These are phyloP conservation scores for Aphodius granarius DNA, from an alignment of 2,888 invertebrate genomes.

Conservation along the genomic window DNA sequence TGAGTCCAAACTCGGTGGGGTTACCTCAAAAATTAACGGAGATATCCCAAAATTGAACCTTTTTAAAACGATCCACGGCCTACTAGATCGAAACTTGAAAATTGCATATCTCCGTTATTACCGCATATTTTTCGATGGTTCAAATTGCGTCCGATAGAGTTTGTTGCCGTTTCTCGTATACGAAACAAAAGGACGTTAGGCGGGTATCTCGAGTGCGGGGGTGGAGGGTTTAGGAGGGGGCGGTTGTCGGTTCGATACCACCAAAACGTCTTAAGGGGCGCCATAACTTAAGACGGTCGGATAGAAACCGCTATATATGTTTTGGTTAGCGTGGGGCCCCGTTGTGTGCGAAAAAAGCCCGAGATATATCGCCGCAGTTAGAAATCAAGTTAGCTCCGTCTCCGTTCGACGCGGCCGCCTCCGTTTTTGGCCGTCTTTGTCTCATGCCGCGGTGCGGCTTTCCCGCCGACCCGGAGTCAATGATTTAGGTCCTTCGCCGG, in stretches of 20 bases:
- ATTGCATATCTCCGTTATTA: neutral
- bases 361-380: conserved; percentile 50
- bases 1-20: neutral
- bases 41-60: neutral
- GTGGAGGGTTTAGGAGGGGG: neutral
- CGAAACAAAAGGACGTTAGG: neutral
- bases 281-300: conserved; percentile 50
- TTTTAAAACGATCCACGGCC: neutral
- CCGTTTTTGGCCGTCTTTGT: conserved; percentile 1
- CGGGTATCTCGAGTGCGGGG: neutral
- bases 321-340: conserved; percentile 51
- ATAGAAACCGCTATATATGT: conserved; percentile 54
- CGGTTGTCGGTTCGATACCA: conserved; percentile 9
- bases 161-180: neutral
- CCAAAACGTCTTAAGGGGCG: conserved; percentile 17
- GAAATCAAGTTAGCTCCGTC: conserved; percentile 38
- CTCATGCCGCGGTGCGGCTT: neutral
- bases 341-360: conserved; percentile 41
- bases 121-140: neutral
- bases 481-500: conserved; percentile 20
- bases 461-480: conserved; percentile 17
- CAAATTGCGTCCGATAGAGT: neutral
- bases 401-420: conserved; percentile 9
- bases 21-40: neutral
- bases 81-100: neutral